Percentiles rank a stretch among this genome's conserved stretches.
phyloP scores from a whole-genome alignment of 2,797 vertebrate species.

The Mormyrops attenuatus region DNA sequence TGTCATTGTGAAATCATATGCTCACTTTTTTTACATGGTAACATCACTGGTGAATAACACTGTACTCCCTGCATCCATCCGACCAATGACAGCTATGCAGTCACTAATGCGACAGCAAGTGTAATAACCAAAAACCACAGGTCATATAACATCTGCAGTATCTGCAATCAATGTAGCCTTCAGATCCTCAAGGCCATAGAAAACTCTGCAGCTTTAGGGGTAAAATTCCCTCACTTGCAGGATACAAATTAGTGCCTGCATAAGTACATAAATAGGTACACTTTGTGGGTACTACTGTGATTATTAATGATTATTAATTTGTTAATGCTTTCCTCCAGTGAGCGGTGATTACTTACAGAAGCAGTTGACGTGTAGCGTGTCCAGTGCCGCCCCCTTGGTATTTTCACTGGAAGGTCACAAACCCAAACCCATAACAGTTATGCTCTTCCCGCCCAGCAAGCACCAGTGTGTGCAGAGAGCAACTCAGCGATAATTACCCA shows the following conservation, averaged over 20 bases:
- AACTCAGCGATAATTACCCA: slow-evolving; percentile 1
- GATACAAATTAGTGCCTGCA: background rate
- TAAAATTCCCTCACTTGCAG: background rate
- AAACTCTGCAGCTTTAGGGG: background rate
- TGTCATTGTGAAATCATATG: background rate
- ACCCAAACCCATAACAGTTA: background rate
- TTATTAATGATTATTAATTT: background rate
- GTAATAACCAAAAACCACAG: background rate
- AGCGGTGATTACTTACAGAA: background rate
- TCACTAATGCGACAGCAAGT: background rate
- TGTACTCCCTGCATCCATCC: background rate
- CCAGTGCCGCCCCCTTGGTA: background rate
- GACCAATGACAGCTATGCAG: background rate
- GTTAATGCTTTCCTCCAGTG: background rate
- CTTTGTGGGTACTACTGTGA: background rate
- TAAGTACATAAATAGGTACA: background rate
- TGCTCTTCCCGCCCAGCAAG: background rate
- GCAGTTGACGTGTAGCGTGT: background rate
- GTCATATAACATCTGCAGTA: background rate
- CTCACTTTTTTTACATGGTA: background rate
- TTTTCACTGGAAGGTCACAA: background rate
- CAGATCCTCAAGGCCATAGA: background rate
- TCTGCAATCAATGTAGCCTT: background rate
- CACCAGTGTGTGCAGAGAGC: background rate
- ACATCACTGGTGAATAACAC: background rate